These are phyloP conservation scores for Peromyscus polionotus DNA, from an alignment of 2,113 vertebrate species.

Conservation along the genomic window DNA sequence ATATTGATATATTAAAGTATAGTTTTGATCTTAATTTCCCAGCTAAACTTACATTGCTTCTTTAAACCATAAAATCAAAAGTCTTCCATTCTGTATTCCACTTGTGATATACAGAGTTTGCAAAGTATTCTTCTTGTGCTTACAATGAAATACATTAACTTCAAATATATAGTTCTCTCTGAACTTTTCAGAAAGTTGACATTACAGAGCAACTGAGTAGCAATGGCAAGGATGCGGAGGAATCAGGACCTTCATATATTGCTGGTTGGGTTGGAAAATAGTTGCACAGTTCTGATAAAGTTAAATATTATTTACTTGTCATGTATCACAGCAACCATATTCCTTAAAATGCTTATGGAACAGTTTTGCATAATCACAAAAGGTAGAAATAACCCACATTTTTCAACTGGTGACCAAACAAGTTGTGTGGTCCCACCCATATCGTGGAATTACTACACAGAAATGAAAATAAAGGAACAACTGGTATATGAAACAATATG, in stretches of 20 bases:
- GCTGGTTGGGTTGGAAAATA: neutral
- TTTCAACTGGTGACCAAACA: neutral
- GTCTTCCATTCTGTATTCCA: conserved; percentile 10
- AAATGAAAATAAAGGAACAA: conserved; percentile 28
- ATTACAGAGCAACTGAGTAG: neutral
- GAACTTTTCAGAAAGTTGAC: neutral
- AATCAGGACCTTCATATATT: neutral
- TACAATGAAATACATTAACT: conserved; percentile 4
- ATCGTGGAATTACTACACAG: neutral
- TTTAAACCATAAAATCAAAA: conserved; percentile 46
- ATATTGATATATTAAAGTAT: neutral
- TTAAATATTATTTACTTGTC: neutral
- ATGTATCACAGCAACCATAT: neutral
- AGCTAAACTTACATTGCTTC: conserved; percentile 6
- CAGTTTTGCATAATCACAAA: conserved; percentile 1
- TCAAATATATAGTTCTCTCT: conserved; percentile 5
- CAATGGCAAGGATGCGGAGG: neutral
- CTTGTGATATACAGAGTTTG: conserved; percentile 30
- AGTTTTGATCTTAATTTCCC: conserved; percentile 39
- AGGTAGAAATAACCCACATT: conserved; percentile 17
- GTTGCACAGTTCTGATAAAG: neutral
- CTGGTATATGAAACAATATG: neutral
- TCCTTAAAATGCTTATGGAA: conserved; percentile 31
- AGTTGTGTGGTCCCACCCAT: neutral
- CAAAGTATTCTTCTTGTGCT: neutral